phyloP scores from a whole-genome alignment of 2,888 invertebrate genomes.

The Agriopis aurantiaria region DNA sequence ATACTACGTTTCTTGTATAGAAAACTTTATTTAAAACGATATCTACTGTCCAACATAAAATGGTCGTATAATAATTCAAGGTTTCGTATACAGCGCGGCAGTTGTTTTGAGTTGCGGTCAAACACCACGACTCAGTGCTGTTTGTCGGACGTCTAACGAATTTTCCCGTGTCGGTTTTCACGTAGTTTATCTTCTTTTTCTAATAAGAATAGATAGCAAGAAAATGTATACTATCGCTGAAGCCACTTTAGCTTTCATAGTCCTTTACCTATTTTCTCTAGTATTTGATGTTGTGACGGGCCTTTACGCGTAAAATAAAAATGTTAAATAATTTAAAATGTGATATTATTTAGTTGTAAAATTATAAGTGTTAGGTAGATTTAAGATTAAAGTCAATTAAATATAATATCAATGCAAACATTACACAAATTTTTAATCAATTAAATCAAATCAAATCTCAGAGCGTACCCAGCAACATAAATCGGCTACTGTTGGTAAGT shows the following conservation, averaged over 20 bases:
- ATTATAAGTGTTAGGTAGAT: constrained; percentile 59
- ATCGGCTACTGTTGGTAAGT: constrained; percentile 1
- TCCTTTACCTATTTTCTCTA: constrained; percentile 80
- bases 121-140: constrained; percentile 66
- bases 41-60: constrained; percentile 35
- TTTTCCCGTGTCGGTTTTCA: constrained; percentile 43
- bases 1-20: background rate
- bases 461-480: background rate
- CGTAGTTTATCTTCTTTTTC: constrained; percentile 52
- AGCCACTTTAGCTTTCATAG: constrained; percentile 78
- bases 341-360: constrained; percentile 71
- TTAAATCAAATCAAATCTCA: background rate
- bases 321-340: constrained; percentile 60
- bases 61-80: constrained; percentile 64
- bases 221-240: constrained; percentile 83
- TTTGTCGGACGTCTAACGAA: constrained; percentile 67
- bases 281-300: constrained; percentile 81
- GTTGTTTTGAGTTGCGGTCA: constrained; percentile 68
- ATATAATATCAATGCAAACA: constrained; percentile 74
- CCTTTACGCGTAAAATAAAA: constrained; percentile 66
- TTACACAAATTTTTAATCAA: constrained; percentile 28
- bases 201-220: constrained; percentile 53
- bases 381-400: constrained; percentile 61
- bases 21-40: background rate
- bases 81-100: constrained; percentile 61